A percentile compares a stretch with the other conserved stretches of the same genome.
Evolutionary conservation across 2,888 invertebrate genomes (phyloP).

Genomic region (Heliothis peltigera): DNA sequence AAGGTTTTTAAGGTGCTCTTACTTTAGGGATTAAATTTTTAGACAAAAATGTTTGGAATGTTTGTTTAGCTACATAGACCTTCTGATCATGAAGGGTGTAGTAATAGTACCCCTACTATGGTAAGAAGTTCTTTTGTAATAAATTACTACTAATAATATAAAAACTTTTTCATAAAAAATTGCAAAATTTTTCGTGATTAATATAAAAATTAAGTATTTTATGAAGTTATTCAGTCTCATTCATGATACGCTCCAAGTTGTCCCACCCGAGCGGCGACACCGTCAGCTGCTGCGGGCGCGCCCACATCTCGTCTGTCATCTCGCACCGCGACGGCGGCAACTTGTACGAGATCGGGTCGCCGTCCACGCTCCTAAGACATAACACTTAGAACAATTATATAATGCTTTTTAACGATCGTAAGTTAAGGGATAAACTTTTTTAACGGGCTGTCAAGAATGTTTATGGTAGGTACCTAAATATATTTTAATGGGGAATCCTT

Average conservation of each 20-base stretch:
- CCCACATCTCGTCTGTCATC: constrained; percentile 82
- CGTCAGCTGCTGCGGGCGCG: constrained; percentile 73
- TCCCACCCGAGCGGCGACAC: constrained; percentile 74
- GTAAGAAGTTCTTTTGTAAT: background rate
- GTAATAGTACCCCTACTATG: no score
- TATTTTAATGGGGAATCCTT: no score
- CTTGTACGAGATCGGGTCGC: constrained; percentile 86
- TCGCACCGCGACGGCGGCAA: constrained; percentile 79
- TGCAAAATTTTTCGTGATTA: background rate
- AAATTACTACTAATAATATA: background rate
- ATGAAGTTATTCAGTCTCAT: constrained; percentile 34
- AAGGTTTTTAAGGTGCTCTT: no score
- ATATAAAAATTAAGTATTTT: background rate
- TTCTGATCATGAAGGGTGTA: no score
- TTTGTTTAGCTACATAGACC: no score
- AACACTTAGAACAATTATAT: background rate
- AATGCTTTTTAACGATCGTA: no score
- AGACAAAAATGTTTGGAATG: no score
- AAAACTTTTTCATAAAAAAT: no score
- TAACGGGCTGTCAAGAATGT: no score
- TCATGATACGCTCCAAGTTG: constrained; percentile 55
- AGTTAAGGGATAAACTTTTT: no score
- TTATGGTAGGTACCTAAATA: no score
- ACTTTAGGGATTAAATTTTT: no score
- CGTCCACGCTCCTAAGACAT: constrained; percentile 79